These are phyloP conservation scores for Strigamia crassipes DNA, from an alignment of 2,888 invertebrate genomes.

Conservation along the genomic window DNA sequence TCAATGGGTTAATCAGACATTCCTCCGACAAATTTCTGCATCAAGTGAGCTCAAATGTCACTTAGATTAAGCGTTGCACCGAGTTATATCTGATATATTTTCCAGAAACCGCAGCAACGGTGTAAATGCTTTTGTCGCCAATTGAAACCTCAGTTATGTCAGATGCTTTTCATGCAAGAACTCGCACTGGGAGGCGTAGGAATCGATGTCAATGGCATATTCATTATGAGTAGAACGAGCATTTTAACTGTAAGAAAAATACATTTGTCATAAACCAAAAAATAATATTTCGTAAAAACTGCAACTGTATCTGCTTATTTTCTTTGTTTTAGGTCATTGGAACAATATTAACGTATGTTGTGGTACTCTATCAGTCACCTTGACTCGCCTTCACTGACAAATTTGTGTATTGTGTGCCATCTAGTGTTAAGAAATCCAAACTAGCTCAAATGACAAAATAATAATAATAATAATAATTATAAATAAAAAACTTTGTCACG, in stretches of 20 bases:
- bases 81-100: no score
- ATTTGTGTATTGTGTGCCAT: no score
- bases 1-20: background rate
- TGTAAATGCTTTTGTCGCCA: background rate
- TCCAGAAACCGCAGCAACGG: background rate
- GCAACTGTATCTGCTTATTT: no score
- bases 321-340: background rate
- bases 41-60: background rate
- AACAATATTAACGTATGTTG: background rate
- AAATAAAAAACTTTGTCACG: no score
- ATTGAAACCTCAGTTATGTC: background rate
- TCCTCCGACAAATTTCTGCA: background rate
- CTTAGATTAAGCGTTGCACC: no score
- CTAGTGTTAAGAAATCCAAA: no score
- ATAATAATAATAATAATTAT: no score
- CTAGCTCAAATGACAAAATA: no score
- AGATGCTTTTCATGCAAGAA: background rate
- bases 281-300: no score
- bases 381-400: no score
- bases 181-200: background rate
- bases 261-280: no score
- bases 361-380: background rate
- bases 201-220: background rate
- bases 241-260: background rate
- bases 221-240: background rate